Base-by-base conservation (phyloP, 2,888 invertebrate species). In the Cepaea hortensis region DNA sequence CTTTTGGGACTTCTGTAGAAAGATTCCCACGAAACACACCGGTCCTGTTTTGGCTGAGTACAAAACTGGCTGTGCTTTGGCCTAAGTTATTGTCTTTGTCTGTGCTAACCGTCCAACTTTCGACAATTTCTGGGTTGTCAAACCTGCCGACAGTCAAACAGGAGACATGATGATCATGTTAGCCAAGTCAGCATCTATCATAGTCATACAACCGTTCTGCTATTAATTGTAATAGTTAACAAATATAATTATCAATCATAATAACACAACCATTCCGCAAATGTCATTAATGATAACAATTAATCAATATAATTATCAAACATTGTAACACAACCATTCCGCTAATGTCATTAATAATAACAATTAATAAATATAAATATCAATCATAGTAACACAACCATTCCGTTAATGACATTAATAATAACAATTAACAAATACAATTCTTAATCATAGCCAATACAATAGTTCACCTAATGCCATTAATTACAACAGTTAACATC, bases 71-170 rank as follows among this genome's bases (percentile, higher is more conserved):
- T 65, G 91, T 94, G 93, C 98, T 98, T 92, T 95, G 91, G 0
- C 98, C 98, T 93, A 97, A 96, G 87, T 96, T 96, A 92, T 97
- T 96, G 94, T 98, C 98, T 88, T 96, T 96, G 93, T 98, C 98
- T 85, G 96, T 95, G 0, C 97, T 97, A 0, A 96, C 96, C 23
- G 96, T 79, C 94, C 94, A 94, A 75, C 96, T 95, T 1, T 97
- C 95, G 5, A 98, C 91, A 0, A 96, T 95, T 48, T 96, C 94
- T 0, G 95, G 95, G 72, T 96, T 95, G 87, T 95, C 93, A 94
- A 98, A 98, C 46, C 87, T 87, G 55, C 5, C 18, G 70, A 75
- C 11, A 72, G 3, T 6, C 15, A 20, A 55, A 55, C 35, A 35
- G 35, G 35, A 35, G 35, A 35, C 35, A 35, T 35, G 35, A 35